Evolutionary conservation across 2,113 vertebrate genomes (phyloP).

Genomic region (Phylloscopus trochiloides): DNA sequence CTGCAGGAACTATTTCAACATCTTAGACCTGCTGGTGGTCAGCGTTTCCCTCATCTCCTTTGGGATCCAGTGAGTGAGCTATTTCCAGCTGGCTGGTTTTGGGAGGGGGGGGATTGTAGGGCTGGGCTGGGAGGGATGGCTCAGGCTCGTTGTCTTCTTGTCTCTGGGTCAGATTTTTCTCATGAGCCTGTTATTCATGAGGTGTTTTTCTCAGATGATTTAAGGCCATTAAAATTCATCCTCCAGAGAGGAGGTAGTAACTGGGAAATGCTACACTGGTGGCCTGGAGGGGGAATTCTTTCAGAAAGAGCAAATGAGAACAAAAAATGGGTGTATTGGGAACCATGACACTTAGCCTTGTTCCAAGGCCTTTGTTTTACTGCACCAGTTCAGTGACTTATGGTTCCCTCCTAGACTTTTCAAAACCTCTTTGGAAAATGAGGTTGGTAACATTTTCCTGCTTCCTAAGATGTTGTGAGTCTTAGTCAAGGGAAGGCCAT

Average conservation of each 20-base stretch:
- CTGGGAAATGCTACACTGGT: background rate
- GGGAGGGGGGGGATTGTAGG: accelerated
- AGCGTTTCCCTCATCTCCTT: constrained; percentile 99
- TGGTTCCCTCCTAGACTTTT: background rate
- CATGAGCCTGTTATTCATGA: background rate
- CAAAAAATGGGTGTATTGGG: background rate
- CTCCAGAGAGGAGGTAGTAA: background rate
- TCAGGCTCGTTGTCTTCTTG: background rate
- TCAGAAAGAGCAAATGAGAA: background rate
- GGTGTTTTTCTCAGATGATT: background rate
- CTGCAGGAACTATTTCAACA: constrained; percentile 99
- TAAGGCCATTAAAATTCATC: background rate
- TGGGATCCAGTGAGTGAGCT: constrained; percentile 93
- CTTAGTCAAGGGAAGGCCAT: background rate
- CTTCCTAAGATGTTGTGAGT: background rate
- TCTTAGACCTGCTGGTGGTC: constrained; percentile 96
- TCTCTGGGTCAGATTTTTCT: background rate
- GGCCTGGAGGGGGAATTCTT: background rate
- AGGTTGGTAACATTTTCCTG: background rate
- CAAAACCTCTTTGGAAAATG: background rate
- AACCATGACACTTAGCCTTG: background rate
- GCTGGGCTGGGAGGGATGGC: background rate
- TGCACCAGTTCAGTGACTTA: background rate
- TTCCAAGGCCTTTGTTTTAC: background rate
- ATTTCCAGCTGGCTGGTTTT: background rate